Conservation (phyloP, 2,113 vertebrate species). For the Phylloscopus trochilus region DNA sequence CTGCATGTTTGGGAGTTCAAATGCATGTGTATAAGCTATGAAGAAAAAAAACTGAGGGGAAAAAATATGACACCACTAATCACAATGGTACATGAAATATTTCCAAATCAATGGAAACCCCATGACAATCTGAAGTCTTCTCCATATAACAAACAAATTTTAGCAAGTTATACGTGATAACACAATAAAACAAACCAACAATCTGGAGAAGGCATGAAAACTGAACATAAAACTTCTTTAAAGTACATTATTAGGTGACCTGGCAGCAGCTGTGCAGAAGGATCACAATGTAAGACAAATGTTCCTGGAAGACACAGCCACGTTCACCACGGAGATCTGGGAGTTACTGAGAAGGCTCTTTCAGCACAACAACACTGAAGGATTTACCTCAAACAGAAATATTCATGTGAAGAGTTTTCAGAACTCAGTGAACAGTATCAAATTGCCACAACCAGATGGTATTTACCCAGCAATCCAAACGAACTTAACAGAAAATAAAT, state of each 20-base stretch:
- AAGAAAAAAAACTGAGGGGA: background rate
- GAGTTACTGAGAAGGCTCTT: background rate
- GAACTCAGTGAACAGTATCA: background rate
- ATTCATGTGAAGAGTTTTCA: background rate
- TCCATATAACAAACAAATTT: background rate
- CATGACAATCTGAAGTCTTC: background rate
- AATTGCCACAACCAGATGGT: background rate
- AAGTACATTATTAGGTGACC: background rate
- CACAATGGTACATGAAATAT: background rate
- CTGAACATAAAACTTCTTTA: background rate
- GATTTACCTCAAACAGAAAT: background rate
- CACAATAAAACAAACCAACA: background rate
- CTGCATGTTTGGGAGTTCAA: background rate
- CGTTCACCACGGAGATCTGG: background rate
- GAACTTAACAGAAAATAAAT: background rate
- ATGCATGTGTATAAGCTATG: background rate
- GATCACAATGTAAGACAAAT: background rate
- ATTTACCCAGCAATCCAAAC: background rate
- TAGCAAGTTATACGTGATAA: background rate
- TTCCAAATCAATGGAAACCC: background rate
- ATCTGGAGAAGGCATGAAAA: background rate
- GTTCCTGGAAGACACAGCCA: background rate
- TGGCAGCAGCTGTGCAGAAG: background rate
- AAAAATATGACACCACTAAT: background rate
- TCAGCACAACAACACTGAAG: background rate